Evolutionary conservation across 1,140 invertebrate genomes (phyloP).

Genomic region (Doryteuthis pealeii): DNA sequence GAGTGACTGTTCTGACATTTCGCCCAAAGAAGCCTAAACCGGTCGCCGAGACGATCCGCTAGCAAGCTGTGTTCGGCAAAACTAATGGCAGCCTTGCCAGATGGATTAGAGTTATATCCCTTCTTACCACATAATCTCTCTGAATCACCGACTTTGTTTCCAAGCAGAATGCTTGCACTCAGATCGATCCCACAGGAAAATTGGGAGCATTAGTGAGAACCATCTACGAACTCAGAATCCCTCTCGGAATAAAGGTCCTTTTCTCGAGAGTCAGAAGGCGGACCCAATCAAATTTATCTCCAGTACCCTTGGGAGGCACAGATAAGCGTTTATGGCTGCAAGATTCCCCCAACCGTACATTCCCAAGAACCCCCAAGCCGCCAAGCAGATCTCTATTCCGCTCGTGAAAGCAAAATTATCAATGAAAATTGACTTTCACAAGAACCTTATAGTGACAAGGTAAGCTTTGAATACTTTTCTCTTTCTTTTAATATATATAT

Average conservation of each 20-base stretch:
- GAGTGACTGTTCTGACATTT: conserved; percentile 13
- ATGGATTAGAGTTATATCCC: not conserved
- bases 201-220: not conserved
- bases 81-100: not conserved
- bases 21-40: conserved; percentile 19
- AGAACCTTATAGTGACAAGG: conserved; percentile 56
- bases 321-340: conserved; percentile 5
- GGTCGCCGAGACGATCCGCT: conserved; percentile 18
- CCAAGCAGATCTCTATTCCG: conserved; percentile 40
- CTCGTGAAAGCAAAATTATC: conserved; percentile 53
- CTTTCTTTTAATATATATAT: too few species aligned
- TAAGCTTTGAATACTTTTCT: too few species aligned
- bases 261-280: not conserved
- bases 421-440: conserved; percentile 59
- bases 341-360: not conserved
- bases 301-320: not conserved
- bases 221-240: not conserved
- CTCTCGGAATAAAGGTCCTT: not conserved
- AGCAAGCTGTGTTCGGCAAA: conserved; percentile 7
- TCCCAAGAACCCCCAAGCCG: conserved; percentile 25
- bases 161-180: not conserved
- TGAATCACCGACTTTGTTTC: not conserved
- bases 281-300: not conserved
- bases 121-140: conserved; percentile 5
- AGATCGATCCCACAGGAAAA: not conserved